Evolutionary conservation across 2,113 vertebrate genomes (phyloP).

Genomic region (Tyto alba): DNA sequence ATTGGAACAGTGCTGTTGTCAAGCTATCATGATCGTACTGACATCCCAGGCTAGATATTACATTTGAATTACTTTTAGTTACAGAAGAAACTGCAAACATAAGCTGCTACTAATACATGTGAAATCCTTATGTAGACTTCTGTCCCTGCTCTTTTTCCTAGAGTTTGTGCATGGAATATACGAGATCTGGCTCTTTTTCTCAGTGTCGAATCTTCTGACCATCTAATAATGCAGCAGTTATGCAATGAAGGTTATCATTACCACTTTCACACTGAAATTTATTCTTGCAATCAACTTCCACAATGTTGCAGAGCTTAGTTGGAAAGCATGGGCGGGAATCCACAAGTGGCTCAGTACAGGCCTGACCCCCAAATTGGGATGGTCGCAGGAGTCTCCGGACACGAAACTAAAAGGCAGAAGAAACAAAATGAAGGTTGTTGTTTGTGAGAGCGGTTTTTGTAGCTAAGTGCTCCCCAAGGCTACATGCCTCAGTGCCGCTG

Average conservation of each 20-base stretch:
- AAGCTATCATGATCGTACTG: not conserved
- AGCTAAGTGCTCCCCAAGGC: not conserved
- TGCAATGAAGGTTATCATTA: constrained; percentile 9
- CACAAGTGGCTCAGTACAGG: constrained; percentile 73
- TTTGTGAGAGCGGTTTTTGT: not conserved
- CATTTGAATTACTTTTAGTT: not conserved
- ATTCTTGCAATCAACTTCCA: constrained; percentile 77
- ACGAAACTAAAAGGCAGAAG: constrained; percentile 74
- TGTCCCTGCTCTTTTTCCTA: not conserved
- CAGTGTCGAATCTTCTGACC: not conserved
- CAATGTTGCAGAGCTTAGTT: constrained; percentile 78
- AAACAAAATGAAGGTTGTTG: not conserved
- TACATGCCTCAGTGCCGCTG: not conserved
- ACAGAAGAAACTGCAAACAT: not conserved
- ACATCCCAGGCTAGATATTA: not conserved
- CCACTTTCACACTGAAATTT: constrained; percentile 86
- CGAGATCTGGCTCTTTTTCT: not conserved
- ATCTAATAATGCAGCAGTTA: not conserved
- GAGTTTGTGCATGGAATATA: not conserved
- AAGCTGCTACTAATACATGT: not conserved
- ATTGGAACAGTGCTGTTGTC: not conserved
- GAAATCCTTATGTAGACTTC: not conserved
- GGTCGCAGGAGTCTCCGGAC: constrained; percentile 73
- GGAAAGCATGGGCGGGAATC: constrained; percentile 80
- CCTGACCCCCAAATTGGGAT: constrained; percentile 85